Evolutionary conservation across 2,113 vertebrate genomes (phyloP).

Genomic region (Erythrocercus mccallii): DNA sequence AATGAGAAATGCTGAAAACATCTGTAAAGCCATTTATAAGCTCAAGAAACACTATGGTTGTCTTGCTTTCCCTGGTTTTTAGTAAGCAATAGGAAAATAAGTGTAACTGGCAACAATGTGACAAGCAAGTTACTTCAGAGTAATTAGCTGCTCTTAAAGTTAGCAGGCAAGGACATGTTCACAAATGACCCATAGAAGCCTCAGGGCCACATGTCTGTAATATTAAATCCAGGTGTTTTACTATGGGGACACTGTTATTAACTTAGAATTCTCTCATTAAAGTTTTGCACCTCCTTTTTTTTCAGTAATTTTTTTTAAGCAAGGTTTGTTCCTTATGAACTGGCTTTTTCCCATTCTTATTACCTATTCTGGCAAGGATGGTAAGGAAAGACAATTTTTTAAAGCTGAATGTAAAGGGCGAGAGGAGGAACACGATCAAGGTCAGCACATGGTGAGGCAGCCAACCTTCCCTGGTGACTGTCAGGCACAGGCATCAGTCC

Average conservation of each 20-base stretch:
- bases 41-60: background rate
- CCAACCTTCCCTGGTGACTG: background rate
- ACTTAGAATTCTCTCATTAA: background rate
- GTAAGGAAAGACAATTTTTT: background rate
- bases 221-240: background rate
- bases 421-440: background rate
- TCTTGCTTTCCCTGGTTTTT: background rate
- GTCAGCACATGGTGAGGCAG: background rate
- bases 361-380: background rate
- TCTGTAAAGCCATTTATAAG: background rate
- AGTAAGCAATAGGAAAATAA: background rate
- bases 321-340: background rate
- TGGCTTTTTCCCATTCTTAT: background rate
- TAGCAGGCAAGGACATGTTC: background rate
- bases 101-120: background rate
- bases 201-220: background rate
- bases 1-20: background rate
- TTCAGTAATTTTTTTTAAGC: background rate
- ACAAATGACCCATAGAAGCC: background rate
- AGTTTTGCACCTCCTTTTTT: background rate
- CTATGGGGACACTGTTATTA: background rate
- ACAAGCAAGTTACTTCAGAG: background rate
- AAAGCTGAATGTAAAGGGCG: fast-evolving
- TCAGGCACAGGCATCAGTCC: background rate
- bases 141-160: background rate